phyloP scores from a whole-genome alignment of 2,797 vertebrate genomes.

The Acrossocheilus fasciatus region DNA sequence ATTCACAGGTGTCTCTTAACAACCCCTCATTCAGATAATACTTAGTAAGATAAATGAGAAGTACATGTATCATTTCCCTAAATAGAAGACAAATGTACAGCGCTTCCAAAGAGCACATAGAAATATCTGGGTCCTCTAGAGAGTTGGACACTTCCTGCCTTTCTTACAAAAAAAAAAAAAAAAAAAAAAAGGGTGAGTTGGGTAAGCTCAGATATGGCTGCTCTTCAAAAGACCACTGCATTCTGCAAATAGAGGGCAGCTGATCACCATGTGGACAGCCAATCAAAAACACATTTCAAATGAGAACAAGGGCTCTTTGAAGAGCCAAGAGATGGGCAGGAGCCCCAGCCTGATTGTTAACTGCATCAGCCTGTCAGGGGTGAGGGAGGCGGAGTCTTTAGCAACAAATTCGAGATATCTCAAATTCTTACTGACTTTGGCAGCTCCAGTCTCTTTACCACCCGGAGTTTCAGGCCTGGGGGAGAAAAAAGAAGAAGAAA shows the following conservation, averaged over 20 bases:
- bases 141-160: background rate
- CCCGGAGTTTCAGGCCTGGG: conserved; percentile 89
- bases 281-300: conserved; percentile 63
- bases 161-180: background rate
- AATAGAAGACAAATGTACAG: background rate
- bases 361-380: conserved; percentile 84
- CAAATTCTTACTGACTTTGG: conserved; percentile 99
- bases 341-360: conserved; percentile 78
- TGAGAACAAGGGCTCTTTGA: conserved; percentile 53
- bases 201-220: conserved; percentile 50
- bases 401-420: conserved; percentile 87
- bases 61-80: background rate
- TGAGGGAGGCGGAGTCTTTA: conserved; percentile 88
- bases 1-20: conserved; percentile 35
- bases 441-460: conserved; percentile 99
- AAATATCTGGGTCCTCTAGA: background rate
- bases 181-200: background rate
- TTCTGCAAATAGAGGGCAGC: conserved; percentile 52
- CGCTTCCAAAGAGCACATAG: background rate
- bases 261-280: conserved; percentile 52
- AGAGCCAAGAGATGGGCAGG: conserved; percentile 47
- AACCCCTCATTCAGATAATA: conserved; percentile 26
- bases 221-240: conserved; percentile 45
- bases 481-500: background rate
- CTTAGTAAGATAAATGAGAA: background rate